These are phyloP conservation scores for Rattus norvegicus DNA, from an alignment of 2,113 vertebrate species.

Conservation along the genomic window DNA sequence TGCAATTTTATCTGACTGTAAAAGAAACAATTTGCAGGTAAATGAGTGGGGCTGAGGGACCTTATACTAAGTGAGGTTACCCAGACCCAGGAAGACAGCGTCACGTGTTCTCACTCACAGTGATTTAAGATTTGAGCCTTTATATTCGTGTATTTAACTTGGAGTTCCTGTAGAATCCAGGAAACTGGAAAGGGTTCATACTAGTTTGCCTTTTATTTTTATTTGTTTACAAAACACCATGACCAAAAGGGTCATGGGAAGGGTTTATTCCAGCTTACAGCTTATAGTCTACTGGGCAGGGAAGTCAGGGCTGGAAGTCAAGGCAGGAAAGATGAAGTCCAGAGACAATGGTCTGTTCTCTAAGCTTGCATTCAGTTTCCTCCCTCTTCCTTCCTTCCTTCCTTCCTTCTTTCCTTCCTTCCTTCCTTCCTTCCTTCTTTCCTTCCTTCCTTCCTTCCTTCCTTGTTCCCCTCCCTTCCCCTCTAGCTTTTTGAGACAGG, in stretches of 20 bases:
- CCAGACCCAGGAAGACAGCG: not conserved
- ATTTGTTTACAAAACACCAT: not conserved
- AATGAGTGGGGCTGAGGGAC: not conserved
- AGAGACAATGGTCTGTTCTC: not conserved
- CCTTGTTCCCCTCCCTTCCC: fast-evolving
- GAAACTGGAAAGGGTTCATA: not conserved
- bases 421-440: fast-evolving
- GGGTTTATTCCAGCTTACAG: not conserved
- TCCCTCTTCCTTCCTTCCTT: not conserved
- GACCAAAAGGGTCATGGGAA: too few relatives aligned
- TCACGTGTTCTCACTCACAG: too few relatives aligned
- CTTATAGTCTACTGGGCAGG: not conserved
- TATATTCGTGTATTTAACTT: not conserved
- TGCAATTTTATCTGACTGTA: not conserved
- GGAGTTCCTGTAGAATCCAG: not conserved
- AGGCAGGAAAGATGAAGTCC: not conserved
- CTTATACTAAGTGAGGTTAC: not conserved
- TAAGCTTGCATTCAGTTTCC: not conserved
- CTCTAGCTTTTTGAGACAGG: not conserved
- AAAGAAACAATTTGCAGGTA: not conserved
- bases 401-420: too few relatives aligned
- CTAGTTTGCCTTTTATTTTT: not conserved
- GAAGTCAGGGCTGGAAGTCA: not conserved
- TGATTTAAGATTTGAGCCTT: not conserved
- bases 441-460: fast-evolving